Evolutionary conservation across 2,888 invertebrate species (phyloP).

Genomic region (Octodonta nipae): DNA sequence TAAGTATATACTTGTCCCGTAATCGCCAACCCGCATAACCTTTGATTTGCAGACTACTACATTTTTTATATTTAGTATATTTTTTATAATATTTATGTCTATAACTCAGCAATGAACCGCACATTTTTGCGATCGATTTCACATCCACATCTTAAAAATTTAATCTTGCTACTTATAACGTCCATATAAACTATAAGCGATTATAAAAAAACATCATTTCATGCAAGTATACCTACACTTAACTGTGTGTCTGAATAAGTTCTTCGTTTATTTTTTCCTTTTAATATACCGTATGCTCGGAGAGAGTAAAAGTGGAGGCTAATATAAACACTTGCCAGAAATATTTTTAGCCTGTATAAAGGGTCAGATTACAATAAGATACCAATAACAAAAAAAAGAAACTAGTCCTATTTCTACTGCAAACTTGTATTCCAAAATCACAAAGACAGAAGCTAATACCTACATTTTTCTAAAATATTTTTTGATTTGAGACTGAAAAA

Average conservation of each 20-base stretch:
- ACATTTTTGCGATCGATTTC: constrained; percentile 1
- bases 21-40: constrained; percentile 31
- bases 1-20: constrained; percentile 33
- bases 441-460: constrained; percentile 32
- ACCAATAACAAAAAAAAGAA: constrained; percentile 17
- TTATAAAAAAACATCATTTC: constrained; percentile 31
- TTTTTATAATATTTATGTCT: constrained; percentile 30
- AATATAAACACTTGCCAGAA: constrained; percentile 14
- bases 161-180: constrained; percentile 13
- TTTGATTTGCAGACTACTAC: constrained; percentile 31
- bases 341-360: constrained; percentile 17
- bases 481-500: no score
- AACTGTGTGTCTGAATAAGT: constrained; percentile 17
- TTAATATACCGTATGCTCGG: constrained; percentile 31
- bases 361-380: constrained; percentile 16
- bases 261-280: constrained; percentile 17
- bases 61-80: constrained; percentile 26
- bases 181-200: constrained; percentile 31
- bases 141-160: constrained; percentile 9
- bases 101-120: constrained; percentile 19
- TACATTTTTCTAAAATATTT: no score
- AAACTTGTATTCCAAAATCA: constrained; percentile 32
- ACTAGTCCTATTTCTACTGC: constrained; percentile 25
- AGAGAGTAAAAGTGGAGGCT: constrained; percentile 18
- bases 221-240: constrained; percentile 31